Evolutionary conservation across 2,797 vertebrate genomes (phyloP).

Genomic region (Lagothrix lagotricha): DNA sequence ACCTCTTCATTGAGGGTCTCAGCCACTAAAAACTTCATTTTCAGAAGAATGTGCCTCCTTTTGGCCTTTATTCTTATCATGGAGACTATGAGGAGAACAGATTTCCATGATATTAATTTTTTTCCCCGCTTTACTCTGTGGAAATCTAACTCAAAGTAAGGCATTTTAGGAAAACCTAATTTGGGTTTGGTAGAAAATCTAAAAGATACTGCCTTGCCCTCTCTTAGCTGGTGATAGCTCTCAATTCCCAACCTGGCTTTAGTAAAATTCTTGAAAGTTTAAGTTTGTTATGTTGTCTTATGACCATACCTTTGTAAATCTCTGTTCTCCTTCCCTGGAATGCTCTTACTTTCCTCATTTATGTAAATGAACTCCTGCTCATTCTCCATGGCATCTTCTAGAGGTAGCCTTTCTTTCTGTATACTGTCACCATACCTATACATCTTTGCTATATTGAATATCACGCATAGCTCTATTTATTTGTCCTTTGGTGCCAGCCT

Average conservation of each 20-base stretch:
- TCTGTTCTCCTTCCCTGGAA: not conserved
- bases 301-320: not conserved
- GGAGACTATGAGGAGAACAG: not conserved
- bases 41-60: not conserved
- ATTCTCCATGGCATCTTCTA: not conserved
- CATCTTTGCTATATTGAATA: not conserved
- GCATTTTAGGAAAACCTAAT: not conserved
- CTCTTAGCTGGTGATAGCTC: not conserved
- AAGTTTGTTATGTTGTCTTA: not conserved
- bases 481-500: not conserved
- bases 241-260: not conserved
- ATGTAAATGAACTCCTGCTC: not conserved
- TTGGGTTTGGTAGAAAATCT: not conserved
- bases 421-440: not conserved
- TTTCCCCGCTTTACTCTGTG: not conserved
- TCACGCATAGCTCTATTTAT: not conserved
- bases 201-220: not conserved
- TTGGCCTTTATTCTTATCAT: not conserved
- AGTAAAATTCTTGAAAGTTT: not conserved
- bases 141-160: conserved; percentile 18
- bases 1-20: not conserved
- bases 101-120: not conserved
- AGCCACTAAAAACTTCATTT: not conserved
- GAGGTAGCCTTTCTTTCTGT: not conserved
- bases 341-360: not conserved